Conservation (phyloP, 2,888 invertebrate species). For the Helicoverpa assulta region DNA sequence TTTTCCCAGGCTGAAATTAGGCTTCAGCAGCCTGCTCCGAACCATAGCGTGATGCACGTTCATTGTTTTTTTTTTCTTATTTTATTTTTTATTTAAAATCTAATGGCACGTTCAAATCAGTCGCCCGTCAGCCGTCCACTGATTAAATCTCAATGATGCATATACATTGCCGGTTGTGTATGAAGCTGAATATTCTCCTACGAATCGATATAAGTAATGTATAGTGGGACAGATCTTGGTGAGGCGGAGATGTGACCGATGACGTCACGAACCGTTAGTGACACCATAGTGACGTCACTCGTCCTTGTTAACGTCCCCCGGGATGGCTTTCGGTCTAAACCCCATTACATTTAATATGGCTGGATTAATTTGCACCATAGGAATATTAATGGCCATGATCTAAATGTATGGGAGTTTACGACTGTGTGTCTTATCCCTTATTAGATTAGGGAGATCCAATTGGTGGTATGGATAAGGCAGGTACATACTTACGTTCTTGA, state of each 20-base stretch:
- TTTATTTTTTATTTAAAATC: conserved; percentile 47
- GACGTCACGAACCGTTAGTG: conserved; percentile 86
- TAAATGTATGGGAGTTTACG: conserved; percentile 16
- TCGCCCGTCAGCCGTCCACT: conserved; percentile 72
- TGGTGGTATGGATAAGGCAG: conserved; percentile 16
- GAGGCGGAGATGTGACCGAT: conserved; percentile 77
- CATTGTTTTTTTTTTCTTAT: conserved; percentile 69
- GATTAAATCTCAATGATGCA: conserved; percentile 75
- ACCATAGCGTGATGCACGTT: conserved; percentile 81
- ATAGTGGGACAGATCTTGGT: conserved; percentile 75
- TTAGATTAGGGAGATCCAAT: conserved; percentile 53
- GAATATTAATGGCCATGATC: conserved; percentile 53
- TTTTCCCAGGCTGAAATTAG: conserved; percentile 74
- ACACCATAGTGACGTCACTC: conserved; percentile 83
- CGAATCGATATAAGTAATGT: conserved; percentile 76
- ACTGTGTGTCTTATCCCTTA: conserved; percentile 23
- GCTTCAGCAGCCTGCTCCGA: conserved; percentile 72
- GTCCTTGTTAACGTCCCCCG: conserved; percentile 73
- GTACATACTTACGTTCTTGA: conserved; percentile 1
- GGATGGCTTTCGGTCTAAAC: conserved; percentile 67
- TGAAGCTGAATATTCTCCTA: conserved; percentile 66
- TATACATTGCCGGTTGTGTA: conserved; percentile 70
- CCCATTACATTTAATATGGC: conserved; percentile 66
- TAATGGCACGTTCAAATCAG: conserved; percentile 77
- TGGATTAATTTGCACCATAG: conserved; percentile 51